Percentiles rank a stretch among this genome's conserved stretches.
Conservation (phyloP, 2,113 vertebrate species). For the Mus pahari region DNA sequence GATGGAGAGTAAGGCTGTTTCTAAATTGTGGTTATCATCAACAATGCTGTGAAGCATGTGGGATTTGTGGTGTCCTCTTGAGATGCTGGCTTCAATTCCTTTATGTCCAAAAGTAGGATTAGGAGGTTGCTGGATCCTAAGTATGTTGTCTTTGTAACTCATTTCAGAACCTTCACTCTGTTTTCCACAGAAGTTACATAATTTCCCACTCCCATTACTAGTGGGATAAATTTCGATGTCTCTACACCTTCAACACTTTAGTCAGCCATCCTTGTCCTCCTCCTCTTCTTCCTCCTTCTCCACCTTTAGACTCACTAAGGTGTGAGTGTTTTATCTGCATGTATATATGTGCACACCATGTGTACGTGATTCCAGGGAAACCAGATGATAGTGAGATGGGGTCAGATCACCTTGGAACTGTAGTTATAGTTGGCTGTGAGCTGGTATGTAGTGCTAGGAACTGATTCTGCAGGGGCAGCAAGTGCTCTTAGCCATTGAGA, state of each 20-base stretch:
- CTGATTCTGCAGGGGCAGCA: not conserved
- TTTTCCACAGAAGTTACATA: not conserved
- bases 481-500: too few species aligned
- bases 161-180: not conserved
- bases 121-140: not conserved
- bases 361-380: not conserved
- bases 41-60: not conserved
- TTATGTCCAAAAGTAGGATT: not conserved
- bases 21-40: not conserved
- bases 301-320: not conserved
- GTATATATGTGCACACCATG: not conserved
- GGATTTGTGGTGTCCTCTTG: not conserved
- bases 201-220: not conserved
- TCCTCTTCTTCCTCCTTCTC: too few species aligned
- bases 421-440: not conserved
- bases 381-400: not conserved
- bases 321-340: not conserved
- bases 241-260: not conserved
- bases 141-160: not conserved
- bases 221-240: not conserved
- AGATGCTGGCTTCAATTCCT: not conserved
- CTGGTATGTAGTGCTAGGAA: not conserved
- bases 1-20: not conserved
- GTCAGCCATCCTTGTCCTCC: too few species aligned
- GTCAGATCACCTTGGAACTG: not conserved